phyloP scores from a whole-genome alignment of 2,888 invertebrate genomes.

The Perizoma affinitatum region DNA sequence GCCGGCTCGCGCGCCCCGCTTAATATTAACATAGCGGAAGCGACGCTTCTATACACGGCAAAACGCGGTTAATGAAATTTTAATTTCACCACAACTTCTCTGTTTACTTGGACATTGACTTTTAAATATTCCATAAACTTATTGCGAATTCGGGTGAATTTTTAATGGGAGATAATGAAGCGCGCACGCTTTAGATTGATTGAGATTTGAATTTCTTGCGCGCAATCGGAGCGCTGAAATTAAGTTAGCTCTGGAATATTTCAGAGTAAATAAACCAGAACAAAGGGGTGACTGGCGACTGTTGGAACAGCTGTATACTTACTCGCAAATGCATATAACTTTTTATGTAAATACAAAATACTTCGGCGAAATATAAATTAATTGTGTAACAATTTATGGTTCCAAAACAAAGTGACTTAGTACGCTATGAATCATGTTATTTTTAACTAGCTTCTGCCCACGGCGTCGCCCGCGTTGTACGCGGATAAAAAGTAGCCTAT shows the following conservation, averaged over 20 bases:
- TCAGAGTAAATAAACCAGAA: slow-evolving; percentile 69
- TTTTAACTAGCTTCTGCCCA: too few relatives aligned
- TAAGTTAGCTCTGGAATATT: slow-evolving; percentile 75
- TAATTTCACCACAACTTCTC: slow-evolving; percentile 72
- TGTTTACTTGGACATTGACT: slow-evolving; percentile 72
- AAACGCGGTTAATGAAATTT: slow-evolving; percentile 72
- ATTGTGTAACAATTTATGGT: slow-evolving; percentile 22
- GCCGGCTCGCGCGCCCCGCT: slow-evolving; percentile 59
- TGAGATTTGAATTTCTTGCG: slow-evolving; percentile 79
- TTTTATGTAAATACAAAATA: slow-evolving; percentile 52
- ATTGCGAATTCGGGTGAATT: slow-evolving; percentile 76
- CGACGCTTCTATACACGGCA: slow-evolving; percentile 66
- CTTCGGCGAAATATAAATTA: slow-evolving; percentile 24
- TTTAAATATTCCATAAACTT: slow-evolving; percentile 79
- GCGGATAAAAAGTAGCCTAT: too few relatives aligned
- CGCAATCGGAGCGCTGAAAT: slow-evolving; percentile 70
- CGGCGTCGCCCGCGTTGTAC: too few relatives aligned
- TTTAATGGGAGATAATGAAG: slow-evolving; percentile 77
- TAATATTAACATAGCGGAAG: slow-evolving; percentile 77
- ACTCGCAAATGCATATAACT: slow-evolving; percentile 54
- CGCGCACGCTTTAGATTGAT: slow-evolving; percentile 71
- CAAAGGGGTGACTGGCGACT: slow-evolving; percentile 52
- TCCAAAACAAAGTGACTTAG: slow-evolving; percentile 21
- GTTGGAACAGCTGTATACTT: slow-evolving; percentile 44
- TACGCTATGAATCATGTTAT: slow-evolving; percentile 1